A percentile compares a stretch with the other conserved stretches of the same genome.
Conservation (phyloP, 2,888 invertebrate species). For the Ischnus inquisitorius region DNA sequence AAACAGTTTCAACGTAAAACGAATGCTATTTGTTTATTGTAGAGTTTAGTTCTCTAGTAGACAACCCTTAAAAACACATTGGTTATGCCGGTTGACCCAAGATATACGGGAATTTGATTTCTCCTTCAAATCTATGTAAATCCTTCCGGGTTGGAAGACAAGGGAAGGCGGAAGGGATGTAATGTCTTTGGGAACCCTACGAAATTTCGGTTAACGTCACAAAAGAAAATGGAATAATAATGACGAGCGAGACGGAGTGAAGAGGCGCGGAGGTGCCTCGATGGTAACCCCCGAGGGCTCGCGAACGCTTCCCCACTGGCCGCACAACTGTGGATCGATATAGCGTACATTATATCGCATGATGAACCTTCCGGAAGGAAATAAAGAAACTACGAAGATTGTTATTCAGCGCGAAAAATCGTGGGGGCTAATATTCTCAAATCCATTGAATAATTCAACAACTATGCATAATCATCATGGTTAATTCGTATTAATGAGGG, state of each 20-base stretch:
- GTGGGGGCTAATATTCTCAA: background rate
- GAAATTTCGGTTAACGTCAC: slow-evolving; percentile 32
- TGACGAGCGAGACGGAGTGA: slow-evolving; percentile 18
- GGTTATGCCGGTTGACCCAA: background rate
- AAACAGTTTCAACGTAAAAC: background rate
- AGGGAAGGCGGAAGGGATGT: slow-evolving; percentile 17
- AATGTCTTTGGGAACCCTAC: slow-evolving; percentile 21
- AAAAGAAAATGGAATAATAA: slow-evolving; percentile 53
- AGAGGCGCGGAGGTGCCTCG: background rate
- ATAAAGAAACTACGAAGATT: background rate
- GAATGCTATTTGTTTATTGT: background rate
- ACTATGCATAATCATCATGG: background rate
- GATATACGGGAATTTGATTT: slow-evolving; percentile 34
- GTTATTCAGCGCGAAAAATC: background rate
- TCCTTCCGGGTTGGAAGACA: slow-evolving; percentile 7
- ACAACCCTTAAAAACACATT: background rate
- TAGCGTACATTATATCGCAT: background rate
- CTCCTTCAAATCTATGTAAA: slow-evolving; percentile 2
- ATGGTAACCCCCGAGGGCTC: background rate
- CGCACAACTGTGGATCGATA: background rate
- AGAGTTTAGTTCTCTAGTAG: background rate
- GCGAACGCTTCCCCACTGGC: background rate
- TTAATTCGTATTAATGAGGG: background rate
- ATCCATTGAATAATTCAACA: too few relatives aligned
- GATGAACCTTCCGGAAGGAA: background rate